Percentiles rank a stretch among this genome's conserved stretches.
Conservation (phyloP, 2,797 vertebrate species). For the Hephaestus fuliginosus region DNA sequence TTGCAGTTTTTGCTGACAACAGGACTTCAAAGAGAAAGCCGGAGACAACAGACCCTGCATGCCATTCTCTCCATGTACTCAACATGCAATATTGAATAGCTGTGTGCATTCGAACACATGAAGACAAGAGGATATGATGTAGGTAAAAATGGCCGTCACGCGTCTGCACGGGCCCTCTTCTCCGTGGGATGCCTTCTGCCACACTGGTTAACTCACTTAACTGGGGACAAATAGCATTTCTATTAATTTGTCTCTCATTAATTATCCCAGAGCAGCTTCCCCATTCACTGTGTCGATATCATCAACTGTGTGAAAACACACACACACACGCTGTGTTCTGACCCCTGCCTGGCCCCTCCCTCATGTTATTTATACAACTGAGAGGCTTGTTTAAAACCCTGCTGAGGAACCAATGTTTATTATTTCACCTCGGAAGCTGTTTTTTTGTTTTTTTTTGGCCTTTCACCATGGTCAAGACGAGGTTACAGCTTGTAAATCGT, state of each 20-base stretch:
- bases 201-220: conserved; percentile 44
- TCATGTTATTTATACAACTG: conserved; percentile 12
- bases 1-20: not conserved
- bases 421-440: conserved; percentile 5
- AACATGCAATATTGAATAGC: conserved; percentile 49
- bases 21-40: conserved; percentile 6
- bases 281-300: conserved; percentile 6
- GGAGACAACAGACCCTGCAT: not conserved
- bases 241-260: conserved; percentile 38
- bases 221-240: conserved; percentile 41
- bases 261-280: conserved; percentile 44
- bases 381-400: conserved; percentile 17
- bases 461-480: not conserved
- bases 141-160: conserved; percentile 7
- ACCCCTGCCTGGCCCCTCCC: conserved; percentile 12
- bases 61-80: conserved; percentile 4
- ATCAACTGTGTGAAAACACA: conserved; percentile 27
- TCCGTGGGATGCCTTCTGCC: conserved; percentile 25
- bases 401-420: conserved; percentile 8
- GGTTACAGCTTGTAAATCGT: too few species aligned
- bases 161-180: not conserved
- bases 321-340: conserved; percentile 1
- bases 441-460: not conserved
- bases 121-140: conserved; percentile 6
- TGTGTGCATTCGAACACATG: conserved; percentile 7